Percentiles rank a stretch among this genome's conserved stretches.
These are phyloP conservation scores for Caenorhabditis briggsae DNA, from an alignment of 1,140 invertebrate species.

Conservation along the genomic window DNA sequence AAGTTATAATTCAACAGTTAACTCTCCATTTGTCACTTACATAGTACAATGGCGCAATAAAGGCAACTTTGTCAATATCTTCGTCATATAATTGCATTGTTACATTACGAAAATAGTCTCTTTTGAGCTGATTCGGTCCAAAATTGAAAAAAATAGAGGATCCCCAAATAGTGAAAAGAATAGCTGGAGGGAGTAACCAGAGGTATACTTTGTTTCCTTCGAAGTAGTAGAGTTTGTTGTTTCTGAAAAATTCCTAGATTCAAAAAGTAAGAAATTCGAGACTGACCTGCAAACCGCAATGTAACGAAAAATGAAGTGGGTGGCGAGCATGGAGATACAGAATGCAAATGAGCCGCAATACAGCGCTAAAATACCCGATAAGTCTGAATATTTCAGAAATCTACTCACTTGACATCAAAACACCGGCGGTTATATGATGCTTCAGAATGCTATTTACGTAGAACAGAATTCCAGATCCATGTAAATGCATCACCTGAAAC, in stretches of 20 bases:
- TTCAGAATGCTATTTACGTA: constrained; percentile 18
- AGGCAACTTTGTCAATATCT: constrained; percentile 35
- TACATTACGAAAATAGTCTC: constrained; percentile 18
- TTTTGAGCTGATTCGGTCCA: background rate
- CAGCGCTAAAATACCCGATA: background rate
- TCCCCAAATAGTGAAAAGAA: constrained; percentile 25
- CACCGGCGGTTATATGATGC: background rate
- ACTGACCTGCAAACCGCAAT: constrained; percentile 24
- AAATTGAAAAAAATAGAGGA: constrained; percentile 33
- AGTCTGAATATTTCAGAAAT: background rate
- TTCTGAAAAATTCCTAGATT: background rate
- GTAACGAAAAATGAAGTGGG: constrained; percentile 16
- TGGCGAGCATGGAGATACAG: constrained; percentile 22
- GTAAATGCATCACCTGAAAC: constrained; percentile 8
- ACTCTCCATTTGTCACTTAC: background rate
- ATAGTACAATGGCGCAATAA: background rate
- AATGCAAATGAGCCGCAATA: constrained; percentile 33
- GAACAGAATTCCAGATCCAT: constrained; percentile 9
- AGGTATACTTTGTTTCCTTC: constrained; percentile 10
- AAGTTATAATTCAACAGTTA: background rate
- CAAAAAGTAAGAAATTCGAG: background rate
- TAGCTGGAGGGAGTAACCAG: background rate
- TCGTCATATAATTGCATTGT: constrained; percentile 25
- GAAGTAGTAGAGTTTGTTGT: constrained; percentile 33
- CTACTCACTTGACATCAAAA: background rate